phyloP scores from a whole-genome alignment of 2,113 vertebrate genomes.

The Piprites chloris region DNA sequence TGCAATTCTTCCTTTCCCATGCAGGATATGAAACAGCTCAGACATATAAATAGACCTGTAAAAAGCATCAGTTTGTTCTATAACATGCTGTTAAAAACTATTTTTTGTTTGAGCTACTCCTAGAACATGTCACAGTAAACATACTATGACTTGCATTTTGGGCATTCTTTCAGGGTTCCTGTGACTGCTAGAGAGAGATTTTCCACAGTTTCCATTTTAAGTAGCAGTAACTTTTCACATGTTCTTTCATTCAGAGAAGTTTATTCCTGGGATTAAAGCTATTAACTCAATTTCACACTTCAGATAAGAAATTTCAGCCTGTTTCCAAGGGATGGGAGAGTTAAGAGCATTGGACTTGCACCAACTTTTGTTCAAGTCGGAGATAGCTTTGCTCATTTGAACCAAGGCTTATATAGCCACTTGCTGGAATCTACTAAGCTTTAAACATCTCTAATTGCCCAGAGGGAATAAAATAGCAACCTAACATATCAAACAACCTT shows the following conservation, averaged over 20 bases:
- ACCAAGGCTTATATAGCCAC: not conserved
- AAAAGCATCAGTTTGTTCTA: not conserved
- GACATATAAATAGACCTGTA: not conserved
- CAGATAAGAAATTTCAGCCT: constrained; percentile 31
- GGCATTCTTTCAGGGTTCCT: not conserved
- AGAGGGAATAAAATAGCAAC: not conserved
- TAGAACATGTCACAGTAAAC: not conserved
- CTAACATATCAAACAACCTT: rapidly evolving
- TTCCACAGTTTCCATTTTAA: not conserved
- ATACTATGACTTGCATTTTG: not conserved
- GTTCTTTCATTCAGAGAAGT: not conserved
- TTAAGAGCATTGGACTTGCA: constrained; percentile 28
- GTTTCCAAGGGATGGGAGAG: not conserved
- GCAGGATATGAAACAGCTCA: not conserved
- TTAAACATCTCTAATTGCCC: not conserved
- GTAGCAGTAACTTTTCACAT: not conserved
- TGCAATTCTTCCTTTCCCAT: not conserved
- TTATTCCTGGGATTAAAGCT: constrained; percentile 42
- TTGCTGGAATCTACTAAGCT: not conserved
- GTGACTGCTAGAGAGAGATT: not conserved
- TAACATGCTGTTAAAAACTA: not conserved
- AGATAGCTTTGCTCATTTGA: not conserved
- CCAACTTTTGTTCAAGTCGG: not conserved
- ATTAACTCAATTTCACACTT: constrained; percentile 64
- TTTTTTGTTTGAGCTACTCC: not conserved